These are phyloP conservation scores for Motacilla alba DNA, from an alignment of 2,113 vertebrate species.

Conservation along the genomic window DNA sequence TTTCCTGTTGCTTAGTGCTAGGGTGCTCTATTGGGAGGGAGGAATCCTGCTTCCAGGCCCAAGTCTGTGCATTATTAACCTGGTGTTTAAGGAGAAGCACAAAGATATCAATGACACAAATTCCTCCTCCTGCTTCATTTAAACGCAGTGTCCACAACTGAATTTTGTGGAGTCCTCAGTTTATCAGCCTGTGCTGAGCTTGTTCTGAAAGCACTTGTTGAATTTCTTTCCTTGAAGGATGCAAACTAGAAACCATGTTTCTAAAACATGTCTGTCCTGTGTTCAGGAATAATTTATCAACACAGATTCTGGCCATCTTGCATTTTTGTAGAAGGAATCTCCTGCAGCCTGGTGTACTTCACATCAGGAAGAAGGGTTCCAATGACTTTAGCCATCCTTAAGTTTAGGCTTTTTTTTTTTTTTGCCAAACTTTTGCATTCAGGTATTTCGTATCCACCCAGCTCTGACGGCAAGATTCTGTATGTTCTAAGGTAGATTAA, in stretches of 20 bases:
- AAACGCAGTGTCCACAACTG: background rate
- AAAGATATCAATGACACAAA: background rate
- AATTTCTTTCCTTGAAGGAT: background rate
- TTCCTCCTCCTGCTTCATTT: background rate
- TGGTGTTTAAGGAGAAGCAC: background rate
- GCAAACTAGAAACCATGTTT: background rate
- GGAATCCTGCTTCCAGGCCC: background rate
- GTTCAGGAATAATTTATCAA: background rate
- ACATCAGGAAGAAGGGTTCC: background rate
- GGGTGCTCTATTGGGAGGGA: background rate
- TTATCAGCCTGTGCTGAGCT: background rate
- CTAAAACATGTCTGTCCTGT: background rate
- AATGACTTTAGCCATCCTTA: background rate
- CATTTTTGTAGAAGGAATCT: background rate
- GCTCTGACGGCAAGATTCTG: background rate
- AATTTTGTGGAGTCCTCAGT: background rate
- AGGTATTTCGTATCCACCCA: background rate
- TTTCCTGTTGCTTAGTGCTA: background rate
- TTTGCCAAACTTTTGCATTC: background rate
- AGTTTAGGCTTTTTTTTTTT: background rate
- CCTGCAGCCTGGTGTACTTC: background rate
- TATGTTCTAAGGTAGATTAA: background rate
- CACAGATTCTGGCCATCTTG: background rate
- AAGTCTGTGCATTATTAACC: slow-evolving; percentile 10
- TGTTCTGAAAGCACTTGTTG: background rate